These are phyloP conservation scores for Bedellia somnulentella DNA, from an alignment of 2,888 invertebrate species.

Conservation along the genomic window DNA sequence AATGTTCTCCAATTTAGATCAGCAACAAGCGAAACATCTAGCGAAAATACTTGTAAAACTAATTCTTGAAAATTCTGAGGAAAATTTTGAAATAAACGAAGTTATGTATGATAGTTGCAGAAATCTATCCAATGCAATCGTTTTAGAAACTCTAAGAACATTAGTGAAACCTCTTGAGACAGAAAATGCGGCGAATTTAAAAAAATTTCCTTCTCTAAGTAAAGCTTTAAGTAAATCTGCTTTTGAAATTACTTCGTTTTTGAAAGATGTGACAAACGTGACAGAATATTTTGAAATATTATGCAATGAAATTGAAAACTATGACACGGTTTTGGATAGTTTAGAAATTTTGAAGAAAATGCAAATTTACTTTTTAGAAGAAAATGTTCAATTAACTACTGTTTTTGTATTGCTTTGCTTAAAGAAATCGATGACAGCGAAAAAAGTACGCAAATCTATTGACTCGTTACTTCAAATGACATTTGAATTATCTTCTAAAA, in stretches of 20 bases:
- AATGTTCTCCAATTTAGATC: slow-evolving; percentile 28
- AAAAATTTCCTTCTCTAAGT: slow-evolving; percentile 13
- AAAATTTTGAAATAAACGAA: slow-evolving; percentile 20
- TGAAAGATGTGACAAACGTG: slow-evolving; percentile 19
- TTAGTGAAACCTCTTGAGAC: slow-evolving; percentile 22
- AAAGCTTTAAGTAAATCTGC: slow-evolving; percentile 28
- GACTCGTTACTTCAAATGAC: slow-evolving; percentile 31
- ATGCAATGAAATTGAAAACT: slow-evolving; percentile 14
- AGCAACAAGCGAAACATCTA: slow-evolving; percentile 22
- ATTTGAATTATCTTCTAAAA: slow-evolving; percentile 36
- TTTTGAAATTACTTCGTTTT: slow-evolving; percentile 25
- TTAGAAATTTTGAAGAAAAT: slow-evolving; percentile 30
- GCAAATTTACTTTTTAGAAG: slow-evolving; percentile 35
- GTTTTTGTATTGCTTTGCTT: slow-evolving; percentile 32
- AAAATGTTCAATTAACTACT: slow-evolving; percentile 35
- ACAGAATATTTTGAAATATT: slow-evolving; percentile 21
- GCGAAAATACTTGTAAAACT: slow-evolving; percentile 31
- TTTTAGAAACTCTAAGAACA: slow-evolving; percentile 30
- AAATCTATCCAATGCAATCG: slow-evolving; percentile 23
- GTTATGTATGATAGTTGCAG: slow-evolving; percentile 21
- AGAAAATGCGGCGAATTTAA: slow-evolving; percentile 19
- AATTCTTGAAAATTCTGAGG: slow-evolving; percentile 16
- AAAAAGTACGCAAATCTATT: slow-evolving; percentile 24
- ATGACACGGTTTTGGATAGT: slow-evolving; percentile 19
- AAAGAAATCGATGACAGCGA: slow-evolving; percentile 32